phyloP scores from a whole-genome alignment of 2,113 vertebrate species.

The Brevimyrus niger region DNA sequence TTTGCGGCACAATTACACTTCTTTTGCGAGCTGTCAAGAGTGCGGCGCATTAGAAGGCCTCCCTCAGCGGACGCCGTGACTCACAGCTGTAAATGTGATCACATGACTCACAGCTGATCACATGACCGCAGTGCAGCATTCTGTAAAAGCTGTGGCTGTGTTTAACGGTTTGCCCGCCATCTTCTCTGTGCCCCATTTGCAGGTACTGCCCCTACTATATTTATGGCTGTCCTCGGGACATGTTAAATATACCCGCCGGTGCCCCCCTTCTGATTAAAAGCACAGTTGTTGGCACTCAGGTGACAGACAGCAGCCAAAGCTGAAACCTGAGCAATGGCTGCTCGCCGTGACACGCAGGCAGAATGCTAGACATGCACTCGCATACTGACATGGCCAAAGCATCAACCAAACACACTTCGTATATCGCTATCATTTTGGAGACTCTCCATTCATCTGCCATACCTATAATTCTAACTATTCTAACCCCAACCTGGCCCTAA shows the following conservation, averaged over 20 bases:
- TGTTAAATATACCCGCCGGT: slow-evolving; percentile 36
- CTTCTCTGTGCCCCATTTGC: neutral
- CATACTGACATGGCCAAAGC: neutral
- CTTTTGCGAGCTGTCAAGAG: neutral
- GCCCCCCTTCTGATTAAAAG: slow-evolving; percentile 30
- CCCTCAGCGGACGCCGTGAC: neutral
- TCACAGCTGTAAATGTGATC: no score
- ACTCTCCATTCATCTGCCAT: neutral
- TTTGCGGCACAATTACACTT: neutral
- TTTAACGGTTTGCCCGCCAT: neutral
- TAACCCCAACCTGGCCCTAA: neutral
- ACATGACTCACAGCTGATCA: neutral
- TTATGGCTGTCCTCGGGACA: slow-evolving; percentile 21
- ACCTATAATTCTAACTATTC: neutral
- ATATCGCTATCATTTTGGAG: neutral
- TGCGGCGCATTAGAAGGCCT: neutral
- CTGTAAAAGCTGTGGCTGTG: neutral
- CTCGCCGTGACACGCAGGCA: neutral
- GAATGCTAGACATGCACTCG: neutral
- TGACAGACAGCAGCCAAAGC: slow-evolving; percentile 9
- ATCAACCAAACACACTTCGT: neutral
- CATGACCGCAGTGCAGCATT: neutral
- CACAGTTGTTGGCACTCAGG: slow-evolving; percentile 25
- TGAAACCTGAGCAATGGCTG: slow-evolving; percentile 25
- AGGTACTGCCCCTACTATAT: neutral